A percentile compares a stretch with the other conserved stretches of the same genome.
These are phyloP conservation scores for Dasysyrphus albostriatus DNA, from an alignment of 2,888 invertebrate genomes.

Conservation along the genomic window DNA sequence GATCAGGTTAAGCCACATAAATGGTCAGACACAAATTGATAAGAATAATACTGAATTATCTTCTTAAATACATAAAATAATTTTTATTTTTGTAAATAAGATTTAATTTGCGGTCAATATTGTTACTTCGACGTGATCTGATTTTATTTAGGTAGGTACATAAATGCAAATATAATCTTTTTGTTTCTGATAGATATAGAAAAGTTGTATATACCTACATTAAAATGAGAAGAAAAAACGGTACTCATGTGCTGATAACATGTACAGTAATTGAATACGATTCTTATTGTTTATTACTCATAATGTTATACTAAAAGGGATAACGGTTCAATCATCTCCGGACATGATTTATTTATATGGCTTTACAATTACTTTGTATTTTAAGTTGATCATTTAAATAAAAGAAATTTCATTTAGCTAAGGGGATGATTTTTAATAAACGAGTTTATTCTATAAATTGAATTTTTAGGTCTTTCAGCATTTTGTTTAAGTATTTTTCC, in stretches of 20 bases:
- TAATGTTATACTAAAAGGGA: background rate
- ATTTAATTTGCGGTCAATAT: constrained; percentile 30
- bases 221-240: background rate
- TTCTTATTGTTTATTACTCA: background rate
- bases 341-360: background rate
- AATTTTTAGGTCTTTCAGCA: too few relatives aligned
- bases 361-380: background rate
- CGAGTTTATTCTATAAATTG: too few relatives aligned
- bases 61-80: background rate
- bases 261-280: constrained; percentile 2
- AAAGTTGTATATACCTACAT: background rate
- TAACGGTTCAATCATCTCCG: constrained; percentile 13
- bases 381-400: too few relatives aligned
- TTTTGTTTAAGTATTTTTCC: too few relatives aligned
- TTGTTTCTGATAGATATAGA: background rate
- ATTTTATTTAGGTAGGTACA: constrained; percentile 3
- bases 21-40: constrained; percentile 25
- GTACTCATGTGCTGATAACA: background rate
- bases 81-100: constrained; percentile 12
- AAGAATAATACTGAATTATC: constrained; percentile 6
- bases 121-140: background rate
- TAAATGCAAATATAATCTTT: background rate
- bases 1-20: background rate
- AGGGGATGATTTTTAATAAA: too few relatives aligned
- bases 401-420: too few relatives aligned